Evolutionary conservation across 2,888 invertebrate genomes (phyloP).

Genomic region (Amphipyra berbera): DNA sequence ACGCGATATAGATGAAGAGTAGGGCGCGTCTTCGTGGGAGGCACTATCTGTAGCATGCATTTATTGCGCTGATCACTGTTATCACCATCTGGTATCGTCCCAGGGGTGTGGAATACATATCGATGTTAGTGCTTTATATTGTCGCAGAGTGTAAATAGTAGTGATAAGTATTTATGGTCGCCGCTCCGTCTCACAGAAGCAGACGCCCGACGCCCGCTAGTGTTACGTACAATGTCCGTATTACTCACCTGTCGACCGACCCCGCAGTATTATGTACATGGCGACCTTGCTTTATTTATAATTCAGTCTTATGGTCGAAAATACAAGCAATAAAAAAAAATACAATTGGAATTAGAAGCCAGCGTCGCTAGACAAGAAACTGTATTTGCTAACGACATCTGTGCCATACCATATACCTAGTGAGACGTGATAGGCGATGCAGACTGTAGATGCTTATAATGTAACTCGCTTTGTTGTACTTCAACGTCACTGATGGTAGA

Average conservation of each 20-base stretch:
- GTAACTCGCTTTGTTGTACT: background rate
- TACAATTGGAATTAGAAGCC: slow-evolving; percentile 2
- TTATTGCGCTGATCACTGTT: background rate
- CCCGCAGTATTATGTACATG: slow-evolving; percentile 42
- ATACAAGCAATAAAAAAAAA: background rate
- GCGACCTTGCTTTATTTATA: slow-evolving; percentile 27
- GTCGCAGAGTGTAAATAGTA: slow-evolving; percentile 71
- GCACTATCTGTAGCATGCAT: no score
- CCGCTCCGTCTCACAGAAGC: slow-evolving; percentile 15
- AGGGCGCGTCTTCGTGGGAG: no score
- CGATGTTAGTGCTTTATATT: slow-evolving; percentile 3
- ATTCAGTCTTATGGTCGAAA: slow-evolving; percentile 3
- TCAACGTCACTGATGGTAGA: background rate
- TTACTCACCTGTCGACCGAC: slow-evolving; percentile 3
- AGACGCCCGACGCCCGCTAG: background rate
- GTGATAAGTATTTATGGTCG: slow-evolving; percentile 71
- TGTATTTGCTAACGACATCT: slow-evolving; percentile 12
- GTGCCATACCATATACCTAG: slow-evolving; percentile 32
- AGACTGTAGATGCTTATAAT: background rate
- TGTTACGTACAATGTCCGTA: background rate
- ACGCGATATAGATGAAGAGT: no score
- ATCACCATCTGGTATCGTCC: background rate
- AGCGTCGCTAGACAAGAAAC: slow-evolving; percentile 1
- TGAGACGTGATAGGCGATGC: no score
- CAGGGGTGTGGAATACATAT: background rate